Base-by-base conservation (phyloP, 2,888 invertebrate genomes). In the Anticlea derivata region DNA sequence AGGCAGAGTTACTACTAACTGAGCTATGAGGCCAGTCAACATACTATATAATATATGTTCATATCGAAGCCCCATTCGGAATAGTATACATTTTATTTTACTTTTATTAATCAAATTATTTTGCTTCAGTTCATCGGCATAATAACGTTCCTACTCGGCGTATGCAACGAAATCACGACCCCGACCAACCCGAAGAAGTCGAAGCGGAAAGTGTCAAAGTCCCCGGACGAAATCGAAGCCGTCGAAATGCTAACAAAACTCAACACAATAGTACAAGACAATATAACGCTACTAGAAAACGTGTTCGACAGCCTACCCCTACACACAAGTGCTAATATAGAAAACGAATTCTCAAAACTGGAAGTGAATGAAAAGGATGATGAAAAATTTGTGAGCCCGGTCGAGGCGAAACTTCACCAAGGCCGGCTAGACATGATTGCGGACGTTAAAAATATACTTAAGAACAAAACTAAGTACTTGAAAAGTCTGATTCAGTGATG, bases 121-220 rank as follows among this genome's bases (percentile, higher is more conserved):
- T 33, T 40, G 30, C 59, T 86, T 24, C 86, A 94, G 93, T 91
- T 93, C 55, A 80, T 93, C 59, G 92, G 93, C 39, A 83, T 93
- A 61, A 76, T 91, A 17, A 89, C 92, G 12, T 88, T 92, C 51
- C 73, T 94, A 1, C 87, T 92, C 46, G 92, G 93, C 46, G 84
- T 92, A 1, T 92, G 92, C 76, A 84, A 86, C 68, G 92, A 92
- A 49, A 58, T 92, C 12, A 74, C 86, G 13, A 83, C 90, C 30
- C 91, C 92, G 31, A 65, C 92, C 35, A 84, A 83, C 74, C 66
- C 82, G 26, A 93, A 92, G 67, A 93, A 92, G 64, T 86, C 90
- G 0, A 93, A 92, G 66, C 93, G 93, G 77, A 93, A 92, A 43
- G 69, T 78, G 1, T 86, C 77, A 49, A 83, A 87, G 1, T 87